Base-by-base conservation (phyloP, 2,888 invertebrate genomes). In the Dorcus hopei region DNA sequence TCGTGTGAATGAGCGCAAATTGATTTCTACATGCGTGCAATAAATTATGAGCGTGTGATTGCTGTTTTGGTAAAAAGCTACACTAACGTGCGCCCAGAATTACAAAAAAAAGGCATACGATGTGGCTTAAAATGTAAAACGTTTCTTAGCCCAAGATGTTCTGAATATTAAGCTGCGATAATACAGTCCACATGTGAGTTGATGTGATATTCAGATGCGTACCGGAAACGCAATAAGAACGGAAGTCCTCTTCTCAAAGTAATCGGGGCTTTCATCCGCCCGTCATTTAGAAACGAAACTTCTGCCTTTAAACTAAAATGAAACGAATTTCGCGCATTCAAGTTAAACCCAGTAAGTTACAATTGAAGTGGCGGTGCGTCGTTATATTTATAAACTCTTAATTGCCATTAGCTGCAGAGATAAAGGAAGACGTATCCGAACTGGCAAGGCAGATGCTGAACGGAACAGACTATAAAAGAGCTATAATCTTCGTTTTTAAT, bases 101-200 rank as follows among this genome's bases (percentile, higher is more conserved):
- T 33, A 33, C 26, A 33, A 33, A 33, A 33, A 33, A 33, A 33
- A 33, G 5, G 7, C 26, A 6, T 33, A 33, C 3, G 26, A 33
- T 3, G 26, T 3, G 7, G 6, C 26, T 33, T 26, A 3, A 45
- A 45, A n/a, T n/a, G n/a, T n/a, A n/a, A 45, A 11, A 14, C 9
- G 6, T 41, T 41, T 42, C 11, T 42, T 11, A 16, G 19, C 16
- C 45, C 45, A 23, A 9, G 19, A 11, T 45, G 45, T 45, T 45
- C 23, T 45, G 45, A 45, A 45, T 45, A 45, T 45, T 45, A 45
- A 45, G 23, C 26, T 45, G 38, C 9, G 38, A 54, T 57, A 42
- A 60, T 59, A 42, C 49, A 58, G 52, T 57, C 52, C 62, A 61
- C 62, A 63, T 63, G 58, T 61, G 61, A 58, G 57, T 52, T 48